Percentiles rank a stretch among this genome's conserved stretches.
phyloP scores from a whole-genome alignment of 2,113 vertebrate species.

The Naja naja region DNA sequence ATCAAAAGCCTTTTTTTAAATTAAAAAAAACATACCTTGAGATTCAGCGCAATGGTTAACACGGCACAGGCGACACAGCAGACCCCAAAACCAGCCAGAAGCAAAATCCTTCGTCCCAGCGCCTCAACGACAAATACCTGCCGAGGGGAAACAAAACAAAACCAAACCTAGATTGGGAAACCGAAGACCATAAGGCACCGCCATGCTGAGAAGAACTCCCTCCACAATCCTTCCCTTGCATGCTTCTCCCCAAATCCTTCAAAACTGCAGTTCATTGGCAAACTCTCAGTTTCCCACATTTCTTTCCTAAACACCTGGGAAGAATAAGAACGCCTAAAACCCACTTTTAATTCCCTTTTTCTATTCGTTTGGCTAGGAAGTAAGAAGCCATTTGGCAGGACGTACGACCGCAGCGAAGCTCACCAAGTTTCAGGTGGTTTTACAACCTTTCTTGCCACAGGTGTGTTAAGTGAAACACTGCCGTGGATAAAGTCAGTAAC shows the following conservation, averaged over 20 bases:
- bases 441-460: too few relatives aligned
- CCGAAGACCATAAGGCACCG: not conserved
- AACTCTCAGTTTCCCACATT: not conserved
- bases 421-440: too few relatives aligned
- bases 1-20: not conserved
- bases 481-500: too few relatives aligned
- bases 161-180: not conserved
- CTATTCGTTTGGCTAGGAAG: not conserved
- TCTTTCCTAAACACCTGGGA: not conserved
- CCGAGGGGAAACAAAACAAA: too few relatives aligned
- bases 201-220: not conserved
- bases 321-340: not conserved
- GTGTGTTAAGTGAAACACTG: too few relatives aligned
- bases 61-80: conserved; percentile 79
- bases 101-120: conserved; percentile 77
- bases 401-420: too few relatives aligned
- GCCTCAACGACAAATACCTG: conserved; percentile 90
- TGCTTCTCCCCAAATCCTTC: not conserved
- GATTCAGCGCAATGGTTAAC: conserved; percentile 77
- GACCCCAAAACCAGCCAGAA: conserved; percentile 83
- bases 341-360: not conserved
- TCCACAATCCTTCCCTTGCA: not conserved
- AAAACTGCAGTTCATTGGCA: not conserved
- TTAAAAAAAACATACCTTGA: conserved; percentile 79
- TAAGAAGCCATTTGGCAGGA: not conserved